phyloP scores from a whole-genome alignment of 2,888 invertebrate species.

The Drosophila rubida region DNA sequence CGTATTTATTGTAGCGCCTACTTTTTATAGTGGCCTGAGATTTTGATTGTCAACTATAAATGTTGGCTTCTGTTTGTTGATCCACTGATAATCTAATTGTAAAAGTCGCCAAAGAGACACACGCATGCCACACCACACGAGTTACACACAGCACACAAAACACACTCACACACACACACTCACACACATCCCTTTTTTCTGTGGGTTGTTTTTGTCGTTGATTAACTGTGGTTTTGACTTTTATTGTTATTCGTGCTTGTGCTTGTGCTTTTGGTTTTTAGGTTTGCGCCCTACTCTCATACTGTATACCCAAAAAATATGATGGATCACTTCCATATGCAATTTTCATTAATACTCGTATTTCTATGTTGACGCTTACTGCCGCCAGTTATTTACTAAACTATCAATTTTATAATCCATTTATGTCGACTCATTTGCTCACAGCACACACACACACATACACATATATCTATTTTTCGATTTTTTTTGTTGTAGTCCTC shows the following conservation, averaged over 20 bases:
- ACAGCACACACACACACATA: background rate
- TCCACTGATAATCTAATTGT: constrained; percentile 75
- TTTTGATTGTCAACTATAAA: constrained; percentile 56
- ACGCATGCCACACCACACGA: constrained; percentile 39
- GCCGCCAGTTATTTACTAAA: constrained; percentile 46
- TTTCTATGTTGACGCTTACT: constrained; percentile 47
- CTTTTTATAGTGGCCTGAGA: constrained; percentile 44
- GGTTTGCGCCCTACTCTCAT: constrained; percentile 50
- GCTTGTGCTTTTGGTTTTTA: constrained; percentile 44
- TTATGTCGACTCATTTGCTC: background rate
- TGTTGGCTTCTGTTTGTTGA: constrained; percentile 29
- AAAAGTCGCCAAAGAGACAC: constrained; percentile 56
- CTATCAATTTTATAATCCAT: constrained; percentile 25
- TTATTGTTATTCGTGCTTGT: constrained; percentile 60
- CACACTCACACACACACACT: constrained; percentile 4
- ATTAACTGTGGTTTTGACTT: constrained; percentile 73
- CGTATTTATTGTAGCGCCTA: constrained; percentile 64
- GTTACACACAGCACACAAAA: background rate
- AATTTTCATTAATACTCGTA: constrained; percentile 76
- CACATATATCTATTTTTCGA: background rate
- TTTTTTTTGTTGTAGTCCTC: background rate
- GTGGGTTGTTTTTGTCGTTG: constrained; percentile 64
- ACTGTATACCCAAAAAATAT: constrained; percentile 46
- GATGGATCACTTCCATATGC: constrained; percentile 83
- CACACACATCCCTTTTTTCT: constrained; percentile 8